A percentile compares a stretch with the other conserved stretches of the same genome.
Conservation (phyloP, 2,888 invertebrate genomes). For the Clepsis dumicolana region DNA sequence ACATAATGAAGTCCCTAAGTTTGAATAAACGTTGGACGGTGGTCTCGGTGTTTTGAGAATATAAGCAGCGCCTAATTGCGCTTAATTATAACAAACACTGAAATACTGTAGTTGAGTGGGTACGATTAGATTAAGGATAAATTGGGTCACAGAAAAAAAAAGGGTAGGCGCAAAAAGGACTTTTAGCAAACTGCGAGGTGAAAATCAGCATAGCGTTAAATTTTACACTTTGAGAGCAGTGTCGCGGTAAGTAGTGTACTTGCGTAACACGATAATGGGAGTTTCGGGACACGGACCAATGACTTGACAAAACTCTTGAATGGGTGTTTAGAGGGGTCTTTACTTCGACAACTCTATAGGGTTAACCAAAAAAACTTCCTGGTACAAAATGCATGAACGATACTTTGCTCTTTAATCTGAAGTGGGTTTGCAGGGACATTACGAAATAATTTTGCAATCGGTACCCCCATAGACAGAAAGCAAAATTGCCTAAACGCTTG, state of each 20-base stretch:
- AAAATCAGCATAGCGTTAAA: slow-evolving; percentile 41
- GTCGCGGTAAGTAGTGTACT: slow-evolving; percentile 42
- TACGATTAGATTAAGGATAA: not conserved
- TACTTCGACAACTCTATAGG: slow-evolving; percentile 7
- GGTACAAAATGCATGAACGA: not conserved
- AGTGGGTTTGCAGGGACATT: not conserved
- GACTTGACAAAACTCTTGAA: slow-evolving; percentile 36
- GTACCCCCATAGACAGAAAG: too few species aligned
- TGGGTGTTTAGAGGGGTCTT: slow-evolving; percentile 29
- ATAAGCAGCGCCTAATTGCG: not conserved
- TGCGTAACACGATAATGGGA: slow-evolving; percentile 44
- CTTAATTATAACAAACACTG: not conserved
- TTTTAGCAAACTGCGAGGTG: slow-evolving; percentile 36
- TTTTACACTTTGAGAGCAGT: slow-evolving; percentile 36
- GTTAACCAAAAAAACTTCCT: not conserved
- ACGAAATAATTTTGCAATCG: not conserved
- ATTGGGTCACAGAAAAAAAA: slow-evolving; percentile 23
- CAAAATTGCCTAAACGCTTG: too few species aligned
- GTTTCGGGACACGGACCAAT: slow-evolving; percentile 33
- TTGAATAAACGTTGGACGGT: too few species aligned
- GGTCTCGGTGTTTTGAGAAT: too few species aligned
- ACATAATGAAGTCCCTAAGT: too few species aligned
- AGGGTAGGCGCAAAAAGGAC: slow-evolving; percentile 12
- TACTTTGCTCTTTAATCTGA: not conserved
- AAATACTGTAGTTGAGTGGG: not conserved